Evolutionary conservation across 2,113 vertebrate species (phyloP), one percentile per base, ranked within the genome.

Genomic region (Perca flavescens): DNA sequence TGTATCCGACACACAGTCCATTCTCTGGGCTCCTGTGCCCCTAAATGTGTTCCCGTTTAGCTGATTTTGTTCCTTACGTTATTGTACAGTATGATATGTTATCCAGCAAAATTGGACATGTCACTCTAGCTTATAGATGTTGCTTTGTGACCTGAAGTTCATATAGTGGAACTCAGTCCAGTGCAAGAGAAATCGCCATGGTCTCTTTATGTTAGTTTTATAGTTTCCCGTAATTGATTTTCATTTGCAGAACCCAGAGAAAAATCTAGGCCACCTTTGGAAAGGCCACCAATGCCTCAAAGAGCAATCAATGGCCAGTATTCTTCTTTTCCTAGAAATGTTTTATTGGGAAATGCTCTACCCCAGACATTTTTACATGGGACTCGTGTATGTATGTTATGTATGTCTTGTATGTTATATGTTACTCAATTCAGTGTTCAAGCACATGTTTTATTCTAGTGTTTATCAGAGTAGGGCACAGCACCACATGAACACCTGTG

Each of bases 181-280:
- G 58, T 43, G 40, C 46, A 69, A 79, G 75, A 88, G 46, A 70
- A 86, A 86, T 80, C 34, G 50, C 68, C n/a, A 15, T 64, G 61
- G 74, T 77, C 60, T 85, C 43, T 88, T 89, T 88, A 76, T 92
- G 80, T 86, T 43, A 43, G 40, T 43, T 43, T 92, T 78, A 79
- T 77, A 69, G 63, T 82, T 87, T 69, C 46, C 65, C 64, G 68
- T 82, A 57, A 91, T 88, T 56, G 64, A 91, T 89, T 92, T 88
- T 84, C 69, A 84, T 91, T 88, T 85, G 46, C 31, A 43, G 74
- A 88, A 87, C 8, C 8, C 7, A 15, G 46, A 78, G 71, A 77
- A 80, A 86, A 83, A 81, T 78, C 57, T 69, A 49, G 21, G 25
- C 76, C 40, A 77, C 62, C 63, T 77, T 56, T 58, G n/a, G 63